Evolutionary conservation across 1,140 invertebrate species (phyloP), one percentile per base, ranked within the genome.

Genomic region (Neodiprion lecontei): DNA sequence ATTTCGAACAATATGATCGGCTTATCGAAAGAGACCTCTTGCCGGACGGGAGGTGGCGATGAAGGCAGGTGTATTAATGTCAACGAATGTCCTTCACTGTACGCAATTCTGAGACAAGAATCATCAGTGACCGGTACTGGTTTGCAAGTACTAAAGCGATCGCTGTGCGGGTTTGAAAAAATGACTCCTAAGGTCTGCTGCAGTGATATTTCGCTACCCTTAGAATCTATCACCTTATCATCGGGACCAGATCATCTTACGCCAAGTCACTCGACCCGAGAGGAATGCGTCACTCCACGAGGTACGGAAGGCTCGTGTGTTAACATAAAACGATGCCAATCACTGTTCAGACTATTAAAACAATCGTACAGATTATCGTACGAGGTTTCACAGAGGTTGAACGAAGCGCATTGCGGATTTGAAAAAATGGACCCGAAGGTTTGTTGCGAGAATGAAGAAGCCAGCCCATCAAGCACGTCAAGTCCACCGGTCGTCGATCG

Each of bases 181-280:
- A 79, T 67, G 12, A 77, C 83, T 48, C 87, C 89, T 0, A 89
- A 87, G 79, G 89, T 90, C n/a, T 89, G 88, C 75, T 89, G 88
- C 75, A 69, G n/a, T 17, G n/a, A 61, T 61, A 5, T 14, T 17
- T 5, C 11, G 11, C 8, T 9, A 0, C 4, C 53, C 3, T 14
- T 9, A 61, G 53, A 61, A 61, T 61, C 53, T 9, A 61, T 17
- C 11, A 9, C 11, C 11, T 14, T 9, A 12, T 9, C 1, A 17
- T 14, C 11, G 53, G 11, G n/a, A 61, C 28, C 28, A 40, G 28
- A 40, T 40, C 28, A 40, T 2, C 28, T 5, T 40, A 40, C 5
- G 2, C 1, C 28, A 40, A 40, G 28, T 5, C 28, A 40, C 28
- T 61, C 53, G 53, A 61, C n/a, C 8, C 53, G 11, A 61, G 53